Percentiles rank a stretch among this genome's conserved stretches.
These are phyloP conservation scores for Peucedramus taeniatus DNA, from an alignment of 2,113 vertebrate species.

Conservation along the genomic window DNA sequence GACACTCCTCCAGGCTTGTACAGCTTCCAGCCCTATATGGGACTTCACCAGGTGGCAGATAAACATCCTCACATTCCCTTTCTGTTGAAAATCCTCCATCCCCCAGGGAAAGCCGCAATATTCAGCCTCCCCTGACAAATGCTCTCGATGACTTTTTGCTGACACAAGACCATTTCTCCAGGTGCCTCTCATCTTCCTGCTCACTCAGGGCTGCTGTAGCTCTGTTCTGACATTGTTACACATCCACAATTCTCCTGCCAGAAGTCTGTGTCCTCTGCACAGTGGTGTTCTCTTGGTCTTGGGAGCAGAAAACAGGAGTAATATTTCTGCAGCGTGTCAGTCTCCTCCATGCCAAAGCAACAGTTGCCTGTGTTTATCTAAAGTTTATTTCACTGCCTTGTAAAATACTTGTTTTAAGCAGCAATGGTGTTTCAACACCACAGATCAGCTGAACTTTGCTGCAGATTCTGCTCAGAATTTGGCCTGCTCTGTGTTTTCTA, in stretches of 20 bases:
- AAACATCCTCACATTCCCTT: not conserved
- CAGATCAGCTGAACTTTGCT: not conserved
- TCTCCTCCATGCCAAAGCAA: not conserved
- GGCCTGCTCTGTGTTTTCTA: conserved; percentile 58
- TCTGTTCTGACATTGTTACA: not conserved
- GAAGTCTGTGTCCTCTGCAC: not conserved
- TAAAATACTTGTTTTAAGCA: conserved; percentile 1
- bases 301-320: not conserved
- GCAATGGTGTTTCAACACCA: not conserved
- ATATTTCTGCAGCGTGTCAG: not conserved
- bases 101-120: not conserved
- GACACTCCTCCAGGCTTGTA: not conserved
- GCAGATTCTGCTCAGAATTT: conserved; percentile 36
- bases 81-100: not conserved
- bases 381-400: conserved; percentile 24
- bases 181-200: not conserved
- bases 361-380: not conserved
- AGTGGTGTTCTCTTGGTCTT: not conserved
- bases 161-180: not conserved
- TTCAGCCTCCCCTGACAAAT: fast-evolving
- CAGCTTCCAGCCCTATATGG: not conserved
- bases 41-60: not conserved
- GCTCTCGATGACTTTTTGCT: not conserved
- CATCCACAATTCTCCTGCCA: not conserved
- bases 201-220: not conserved